Evolutionary conservation across 2,888 invertebrate genomes (phyloP), one percentile per base, ranked within the genome.

Genomic region (Parasteatoda lunata): DNA sequence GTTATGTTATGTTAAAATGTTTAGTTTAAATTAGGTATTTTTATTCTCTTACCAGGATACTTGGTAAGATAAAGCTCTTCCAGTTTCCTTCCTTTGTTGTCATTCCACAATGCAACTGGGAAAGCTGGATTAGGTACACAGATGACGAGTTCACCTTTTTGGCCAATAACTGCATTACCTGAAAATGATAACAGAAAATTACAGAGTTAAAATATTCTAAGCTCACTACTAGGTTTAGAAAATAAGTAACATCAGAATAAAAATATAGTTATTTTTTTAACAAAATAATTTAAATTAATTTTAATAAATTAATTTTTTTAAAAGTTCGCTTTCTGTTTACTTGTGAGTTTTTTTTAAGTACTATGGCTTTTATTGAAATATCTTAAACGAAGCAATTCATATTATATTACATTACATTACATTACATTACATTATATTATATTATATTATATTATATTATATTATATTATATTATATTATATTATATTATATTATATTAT

Each of bases 111-210:
- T 7, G 76, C 77, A 4, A 83, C 66, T 5, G 88, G 88, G 51
- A 88, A 83, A n/a, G 88, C 64, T 8, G 88, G 88, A 54, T 79
- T 88, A 5, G 88, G 88, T 45, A 79, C 83, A 47, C 81, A 76
- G 48, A 88, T 88, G 3, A 88, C 88, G 45, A 88, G 65, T 76
- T 88, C 88, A 6, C 88, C 88, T 54, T 79, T 82, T 15, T 88
- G 83, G 1, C 88, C 88, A 4, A 83, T 15, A 0, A 88, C 78
- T 6, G 82, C 71, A 52, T 88, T 88, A 47, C 88, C 88, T 88
- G 7, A 4, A 48, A 70, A 15, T 45, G 9, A 59, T 73, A 9
- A 11, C 4, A 77, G 45, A 11, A 48, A 6, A 49, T 51, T 0
- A 5, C 48, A 71, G 3, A n/a, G 15, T 4, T 69, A 30, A 68